A percentile compares a stretch with the other conserved stretches of the same genome.
These are phyloP conservation scores for Naso thynnoides DNA, from an alignment of 2,797 vertebrate species.

Conservation along the genomic window DNA sequence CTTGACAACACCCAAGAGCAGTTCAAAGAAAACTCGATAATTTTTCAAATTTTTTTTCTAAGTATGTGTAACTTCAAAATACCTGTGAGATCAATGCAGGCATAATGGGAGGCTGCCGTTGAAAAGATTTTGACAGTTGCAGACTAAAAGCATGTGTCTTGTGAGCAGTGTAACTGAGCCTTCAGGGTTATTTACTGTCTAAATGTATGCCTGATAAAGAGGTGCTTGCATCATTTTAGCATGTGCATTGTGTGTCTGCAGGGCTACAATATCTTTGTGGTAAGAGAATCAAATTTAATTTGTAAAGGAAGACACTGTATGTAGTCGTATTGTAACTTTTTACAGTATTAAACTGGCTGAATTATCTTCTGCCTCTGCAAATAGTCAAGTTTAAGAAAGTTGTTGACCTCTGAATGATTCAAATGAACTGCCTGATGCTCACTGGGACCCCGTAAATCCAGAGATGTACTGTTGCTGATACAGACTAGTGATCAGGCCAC, in stretches of 20 bases:
- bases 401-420: slow-evolving; percentile 34
- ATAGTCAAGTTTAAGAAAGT: background rate
- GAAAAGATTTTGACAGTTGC: slow-evolving; percentile 4
- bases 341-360: slow-evolving; percentile 12
- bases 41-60: background rate
- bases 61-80: slow-evolving; percentile 21
- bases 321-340: slow-evolving; percentile 5
- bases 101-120: background rate
- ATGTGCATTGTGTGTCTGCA: slow-evolving; percentile 29
- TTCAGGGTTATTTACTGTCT: background rate
- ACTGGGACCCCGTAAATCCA: slow-evolving; percentile 19
- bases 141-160: slow-evolving; percentile 9
- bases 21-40: slow-evolving; percentile 32
- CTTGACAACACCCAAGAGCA: slow-evolving; percentile 40
- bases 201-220: slow-evolving; percentile 2
- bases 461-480: slow-evolving; percentile 24
- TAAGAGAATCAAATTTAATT: slow-evolving; percentile 12
- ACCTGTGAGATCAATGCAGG: slow-evolving; percentile 3
- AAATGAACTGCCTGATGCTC: slow-evolving; percentile 53
- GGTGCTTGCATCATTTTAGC: slow-evolving; percentile 9
- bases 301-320: slow-evolving; percentile 6
- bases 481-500: slow-evolving; percentile 33
- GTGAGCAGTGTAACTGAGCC: slow-evolving; percentile 4
- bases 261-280: slow-evolving; percentile 26
- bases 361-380: slow-evolving; percentile 14